Percentiles rank a stretch among this genome's conserved stretches.
These are phyloP conservation scores for Natrix natrix DNA, from an alignment of 2,797 vertebrate genomes.

Conservation along the genomic window DNA sequence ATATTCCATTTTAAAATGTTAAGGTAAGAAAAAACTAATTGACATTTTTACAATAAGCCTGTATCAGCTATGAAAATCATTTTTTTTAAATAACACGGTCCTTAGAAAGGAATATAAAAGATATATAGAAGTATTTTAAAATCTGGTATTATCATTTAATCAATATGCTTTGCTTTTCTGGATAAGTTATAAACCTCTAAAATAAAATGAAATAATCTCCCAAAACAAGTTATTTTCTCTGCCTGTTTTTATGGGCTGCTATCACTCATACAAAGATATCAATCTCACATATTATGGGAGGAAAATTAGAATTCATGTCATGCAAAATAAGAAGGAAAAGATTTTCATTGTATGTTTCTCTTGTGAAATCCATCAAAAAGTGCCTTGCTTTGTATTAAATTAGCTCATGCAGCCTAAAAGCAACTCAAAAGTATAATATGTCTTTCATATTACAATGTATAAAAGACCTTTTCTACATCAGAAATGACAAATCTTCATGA, in stretches of 20 bases:
- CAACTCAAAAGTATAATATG: background rate
- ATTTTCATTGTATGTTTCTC: background rate
- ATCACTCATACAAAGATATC: constrained; percentile 12
- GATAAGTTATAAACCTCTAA: constrained; percentile 42
- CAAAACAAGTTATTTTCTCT: constrained; percentile 14
- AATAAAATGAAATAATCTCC: constrained; percentile 37
- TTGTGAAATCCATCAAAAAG: constrained; percentile 1
- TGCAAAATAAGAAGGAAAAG: constrained; percentile 15
- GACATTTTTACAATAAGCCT: constrained; percentile 23
- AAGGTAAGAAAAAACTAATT: background rate
- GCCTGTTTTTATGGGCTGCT: background rate
- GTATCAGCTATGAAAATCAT: background rate
- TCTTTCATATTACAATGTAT: background rate
- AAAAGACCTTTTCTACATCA: background rate
- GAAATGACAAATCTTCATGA: background rate
- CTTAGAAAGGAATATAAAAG: constrained; percentile 1
- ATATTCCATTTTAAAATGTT: background rate
- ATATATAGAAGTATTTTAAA: constrained; percentile 31
- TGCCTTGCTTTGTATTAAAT: background rate
- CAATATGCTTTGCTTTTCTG: constrained; percentile 13
- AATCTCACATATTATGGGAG: constrained; percentile 24
- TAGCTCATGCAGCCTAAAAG: background rate
- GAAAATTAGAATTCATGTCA: constrained; percentile 20
- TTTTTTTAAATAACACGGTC: constrained; percentile 7
- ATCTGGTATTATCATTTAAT: constrained; percentile 34